Conservation (phyloP, 1,140 invertebrate species). For the Aculops lycopersici region DNA sequence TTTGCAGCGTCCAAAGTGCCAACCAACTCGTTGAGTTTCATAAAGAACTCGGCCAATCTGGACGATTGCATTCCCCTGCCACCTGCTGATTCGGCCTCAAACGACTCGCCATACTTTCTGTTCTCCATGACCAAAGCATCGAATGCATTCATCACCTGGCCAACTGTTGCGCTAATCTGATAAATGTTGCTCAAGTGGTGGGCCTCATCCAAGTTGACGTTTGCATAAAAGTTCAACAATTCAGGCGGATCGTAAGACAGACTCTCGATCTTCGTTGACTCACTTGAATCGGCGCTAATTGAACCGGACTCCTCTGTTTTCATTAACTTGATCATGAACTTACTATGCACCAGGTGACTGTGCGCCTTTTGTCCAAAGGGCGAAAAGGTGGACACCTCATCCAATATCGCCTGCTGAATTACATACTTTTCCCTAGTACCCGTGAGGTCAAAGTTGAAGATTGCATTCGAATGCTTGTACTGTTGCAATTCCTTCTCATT, state of each 20-base stretch:
- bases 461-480: background rate
- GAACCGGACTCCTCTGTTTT: background rate
- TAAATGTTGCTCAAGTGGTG: background rate
- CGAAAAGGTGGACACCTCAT: background rate
- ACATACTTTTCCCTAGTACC: background rate
- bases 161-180: background rate
- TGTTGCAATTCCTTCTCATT: background rate
- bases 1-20: background rate
- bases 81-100: background rate
- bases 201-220: background rate
- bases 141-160: background rate
- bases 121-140: background rate
- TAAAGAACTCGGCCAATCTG: background rate
- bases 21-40: background rate
- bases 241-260: background rate
- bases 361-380: background rate
- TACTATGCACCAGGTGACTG: background rate
- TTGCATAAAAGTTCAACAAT: background rate
- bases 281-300: background rate
- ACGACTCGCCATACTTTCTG: background rate
- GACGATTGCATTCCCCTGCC: background rate
- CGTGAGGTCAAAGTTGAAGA: background rate
- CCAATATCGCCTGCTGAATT: background rate
- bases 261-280: background rate
- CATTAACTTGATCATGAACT: background rate